Percentiles rank a stretch among this genome's conserved stretches.
Evolutionary conservation across 2,113 vertebrate species (phyloP).

Genomic region (Sporophila hypoxantha): DNA sequence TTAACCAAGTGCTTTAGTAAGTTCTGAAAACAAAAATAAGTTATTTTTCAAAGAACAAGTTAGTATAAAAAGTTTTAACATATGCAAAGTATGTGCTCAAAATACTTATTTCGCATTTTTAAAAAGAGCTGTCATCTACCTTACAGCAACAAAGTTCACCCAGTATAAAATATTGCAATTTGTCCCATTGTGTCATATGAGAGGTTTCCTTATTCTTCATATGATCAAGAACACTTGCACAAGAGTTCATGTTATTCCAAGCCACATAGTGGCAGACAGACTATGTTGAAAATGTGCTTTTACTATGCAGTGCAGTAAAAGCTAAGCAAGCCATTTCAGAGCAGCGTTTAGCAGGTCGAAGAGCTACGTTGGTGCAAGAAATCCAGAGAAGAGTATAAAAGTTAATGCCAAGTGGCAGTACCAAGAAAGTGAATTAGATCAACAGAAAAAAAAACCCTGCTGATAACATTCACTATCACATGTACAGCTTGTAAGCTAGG

Average conservation of each 20-base stretch:
- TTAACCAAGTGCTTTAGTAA: conserved; percentile 7
- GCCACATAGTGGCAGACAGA: conserved; percentile 54
- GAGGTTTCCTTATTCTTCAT: not conserved
- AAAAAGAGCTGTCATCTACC: conserved; percentile 48
- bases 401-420: conserved; percentile 38
- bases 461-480: conserved; percentile 32
- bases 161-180: conserved; percentile 41
- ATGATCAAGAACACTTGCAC: conserved; percentile 46
- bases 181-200: conserved; percentile 15
- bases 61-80: conserved; percentile 58
- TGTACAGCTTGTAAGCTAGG: conserved; percentile 20
- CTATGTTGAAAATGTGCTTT: conserved; percentile 47
- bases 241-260: conserved; percentile 40
- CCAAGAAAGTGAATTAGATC: conserved; percentile 37
- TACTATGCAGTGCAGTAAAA: conserved; percentile 46
- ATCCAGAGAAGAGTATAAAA: conserved; percentile 40
- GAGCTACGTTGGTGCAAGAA: not conserved
- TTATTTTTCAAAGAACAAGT: conserved; percentile 38
- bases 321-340: conserved; percentile 35
- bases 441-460: conserved; percentile 6
- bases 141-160: conserved; percentile 51
- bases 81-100: conserved; percentile 46
- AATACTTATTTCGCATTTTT: conserved; percentile 36
- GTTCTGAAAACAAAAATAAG: conserved; percentile 55
- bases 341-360: conserved; percentile 29